These are phyloP conservation scores for Hirtodrosophila duncani DNA, from an alignment of 2,888 invertebrate genomes.

Conservation along the genomic window DNA sequence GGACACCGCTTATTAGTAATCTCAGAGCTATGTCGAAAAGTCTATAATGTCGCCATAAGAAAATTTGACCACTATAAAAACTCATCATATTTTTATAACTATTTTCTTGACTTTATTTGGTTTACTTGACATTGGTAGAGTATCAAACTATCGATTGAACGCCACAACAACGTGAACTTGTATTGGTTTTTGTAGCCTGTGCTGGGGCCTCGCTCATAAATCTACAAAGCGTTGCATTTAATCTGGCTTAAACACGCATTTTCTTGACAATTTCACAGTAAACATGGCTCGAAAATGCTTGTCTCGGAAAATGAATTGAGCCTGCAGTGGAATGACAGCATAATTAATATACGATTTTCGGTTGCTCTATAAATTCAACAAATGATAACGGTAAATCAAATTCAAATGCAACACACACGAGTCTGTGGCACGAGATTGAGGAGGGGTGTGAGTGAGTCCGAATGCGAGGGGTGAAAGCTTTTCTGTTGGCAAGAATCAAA, in stretches of 20 bases:
- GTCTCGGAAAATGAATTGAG: constrained; percentile 42
- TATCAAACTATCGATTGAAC: too few relatives aligned
- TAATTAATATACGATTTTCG: constrained; percentile 66
- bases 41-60: too few relatives aligned
- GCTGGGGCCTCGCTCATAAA: constrained; percentile 51
- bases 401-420: constrained; percentile 38
- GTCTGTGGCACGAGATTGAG: too few relatives aligned
- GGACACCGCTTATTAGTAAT: too few relatives aligned
- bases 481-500: constrained; percentile 49
- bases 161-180: too few relatives aligned
- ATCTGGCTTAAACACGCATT: constrained; percentile 71
- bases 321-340: constrained; percentile 41
- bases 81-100: too few relatives aligned
- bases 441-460: neutral
- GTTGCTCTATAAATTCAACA: constrained; percentile 51
- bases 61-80: too few relatives aligned
- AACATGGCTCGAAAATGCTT: constrained; percentile 31
- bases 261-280: constrained; percentile 72
- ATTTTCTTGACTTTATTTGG: too few relatives aligned
- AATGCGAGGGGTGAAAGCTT: neutral
- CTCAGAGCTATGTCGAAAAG: too few relatives aligned
- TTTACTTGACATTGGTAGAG: too few relatives aligned
- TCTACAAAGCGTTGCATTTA: constrained; percentile 57
- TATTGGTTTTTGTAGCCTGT: constrained; percentile 5
- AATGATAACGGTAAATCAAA: constrained; percentile 62